Percentiles rank a stretch among this genome's conserved stretches.
Evolutionary conservation across 2,113 vertebrate genomes (phyloP).

Genomic region (Noctilio leporinus): DNA sequence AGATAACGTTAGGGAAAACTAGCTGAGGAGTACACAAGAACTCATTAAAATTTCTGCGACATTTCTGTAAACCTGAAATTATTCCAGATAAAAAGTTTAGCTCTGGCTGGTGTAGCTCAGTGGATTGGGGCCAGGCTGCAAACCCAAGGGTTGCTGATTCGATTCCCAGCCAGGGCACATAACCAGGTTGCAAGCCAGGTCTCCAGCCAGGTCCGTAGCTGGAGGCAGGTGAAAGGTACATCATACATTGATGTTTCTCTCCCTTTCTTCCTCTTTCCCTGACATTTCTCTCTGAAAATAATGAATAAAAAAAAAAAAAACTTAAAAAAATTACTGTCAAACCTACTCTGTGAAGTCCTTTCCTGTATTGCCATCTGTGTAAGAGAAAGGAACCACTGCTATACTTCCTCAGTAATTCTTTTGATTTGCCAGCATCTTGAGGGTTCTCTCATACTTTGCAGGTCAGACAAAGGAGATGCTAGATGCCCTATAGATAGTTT

Average conservation of each 20-base stretch:
- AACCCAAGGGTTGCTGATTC: no score
- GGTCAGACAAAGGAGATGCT: background rate
- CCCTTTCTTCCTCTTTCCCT: no score
- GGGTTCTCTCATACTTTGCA: background rate
- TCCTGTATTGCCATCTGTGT: background rate
- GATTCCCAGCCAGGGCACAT: no score
- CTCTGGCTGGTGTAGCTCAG: no score
- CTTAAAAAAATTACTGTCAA: background rate
- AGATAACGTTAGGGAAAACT: background rate
- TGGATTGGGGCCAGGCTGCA: no score
- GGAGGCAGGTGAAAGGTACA: no score
- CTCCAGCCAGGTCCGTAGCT: no score
- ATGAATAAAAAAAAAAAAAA: no score
- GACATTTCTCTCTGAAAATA: no score
- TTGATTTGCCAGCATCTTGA: background rate
- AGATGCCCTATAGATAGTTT: background rate
- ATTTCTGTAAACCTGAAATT: slow-evolving; percentile 8
- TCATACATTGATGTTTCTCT: no score
- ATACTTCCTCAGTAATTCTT: background rate
- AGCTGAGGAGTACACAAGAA: background rate
- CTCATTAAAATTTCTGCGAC: background rate
- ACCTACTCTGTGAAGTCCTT: background rate
- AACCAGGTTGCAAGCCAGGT: no score
- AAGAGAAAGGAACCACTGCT: background rate
- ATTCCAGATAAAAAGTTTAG: background rate